Conservation (phyloP, 2,797 vertebrate genomes). For the Gallirallus australis region DNA sequence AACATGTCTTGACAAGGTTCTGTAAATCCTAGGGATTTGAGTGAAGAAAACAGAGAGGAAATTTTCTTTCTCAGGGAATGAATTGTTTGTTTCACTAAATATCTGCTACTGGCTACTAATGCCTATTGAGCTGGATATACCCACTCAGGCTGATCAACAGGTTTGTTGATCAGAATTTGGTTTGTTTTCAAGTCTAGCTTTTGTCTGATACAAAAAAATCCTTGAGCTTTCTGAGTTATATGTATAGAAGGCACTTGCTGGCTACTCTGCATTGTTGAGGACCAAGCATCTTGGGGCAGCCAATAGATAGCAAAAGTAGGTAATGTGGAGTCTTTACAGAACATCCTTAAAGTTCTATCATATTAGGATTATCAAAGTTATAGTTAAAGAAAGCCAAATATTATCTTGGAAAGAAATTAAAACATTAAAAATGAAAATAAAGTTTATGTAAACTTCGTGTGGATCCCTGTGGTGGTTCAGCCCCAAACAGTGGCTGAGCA, state of each 20-base stretch:
- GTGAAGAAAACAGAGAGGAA: neutral
- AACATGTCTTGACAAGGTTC: neutral
- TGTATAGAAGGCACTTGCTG: neutral
- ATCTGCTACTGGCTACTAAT: neutral
- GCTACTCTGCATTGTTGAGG: neutral
- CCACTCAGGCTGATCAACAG: neutral
- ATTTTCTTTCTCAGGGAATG: neutral
- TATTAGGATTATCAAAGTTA: neutral
- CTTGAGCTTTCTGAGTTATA: neutral
- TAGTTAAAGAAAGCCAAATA: neutral
- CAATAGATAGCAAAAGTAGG: neutral
- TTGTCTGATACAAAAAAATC: neutral
- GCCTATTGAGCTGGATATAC: neutral
- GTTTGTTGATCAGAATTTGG: neutral
- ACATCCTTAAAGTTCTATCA: neutral
- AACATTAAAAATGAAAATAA: neutral
- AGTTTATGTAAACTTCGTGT: neutral
- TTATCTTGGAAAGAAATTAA: neutral
- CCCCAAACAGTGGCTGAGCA: too few relatives aligned
- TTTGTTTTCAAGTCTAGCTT: neutral
- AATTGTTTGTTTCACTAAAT: neutral
- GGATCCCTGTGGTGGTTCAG: too few relatives aligned
- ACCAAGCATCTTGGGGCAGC: neutral
- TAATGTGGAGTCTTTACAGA: neutral
- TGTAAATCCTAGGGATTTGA: neutral